Evolutionary conservation across 2,888 invertebrate genomes (phyloP), one percentile per base, ranked within the genome.

Genomic region (Papilio protenor): DNA sequence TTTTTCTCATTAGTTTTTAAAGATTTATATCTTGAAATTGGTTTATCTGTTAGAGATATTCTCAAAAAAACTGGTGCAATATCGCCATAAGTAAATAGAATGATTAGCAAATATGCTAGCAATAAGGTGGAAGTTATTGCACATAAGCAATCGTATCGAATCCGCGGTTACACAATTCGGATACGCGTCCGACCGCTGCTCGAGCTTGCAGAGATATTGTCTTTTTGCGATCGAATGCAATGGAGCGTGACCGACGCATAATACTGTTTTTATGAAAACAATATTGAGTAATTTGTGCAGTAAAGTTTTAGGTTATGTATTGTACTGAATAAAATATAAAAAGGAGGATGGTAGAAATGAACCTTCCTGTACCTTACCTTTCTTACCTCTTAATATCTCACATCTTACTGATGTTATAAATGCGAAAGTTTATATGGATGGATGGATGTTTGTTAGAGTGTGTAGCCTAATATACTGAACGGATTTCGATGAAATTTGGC

Each of bases 131-230:
- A 64, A 27, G 8, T 33, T 66, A 66, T 66, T 40, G 66, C 66
- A 66, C 18, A 66, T 40, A 40, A 12, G n/a, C 21, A 40, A 73
- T 18, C 18, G 18, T 11, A 59, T 70, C 59, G 47, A 70, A 77
- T 70, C 27, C 47, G 21, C 55, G 21, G 16, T 77, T 59, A 49
- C 74, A 33, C 74, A 77, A 74, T 70, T 74, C 70, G 33, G 74
- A 74, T 70, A 69, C 59, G 59, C 69, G 57, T 77, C 55, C 73
- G 55, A 57, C 61, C 40, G 12, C 73, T 45, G 49, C 47, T 74
- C 47, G 59, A 74, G 77, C 57, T 73, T 27, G 12, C n/a, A 77
- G n/a, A 64, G 72, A 73, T 72, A 72, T 73, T 77, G 73, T 77
- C 64, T 77, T 73, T 73, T 77, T 73, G 57, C 69, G 14, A 11